Evolutionary conservation across 2,888 invertebrate species (phyloP).

Genomic region (Celastrina argiolus): DNA sequence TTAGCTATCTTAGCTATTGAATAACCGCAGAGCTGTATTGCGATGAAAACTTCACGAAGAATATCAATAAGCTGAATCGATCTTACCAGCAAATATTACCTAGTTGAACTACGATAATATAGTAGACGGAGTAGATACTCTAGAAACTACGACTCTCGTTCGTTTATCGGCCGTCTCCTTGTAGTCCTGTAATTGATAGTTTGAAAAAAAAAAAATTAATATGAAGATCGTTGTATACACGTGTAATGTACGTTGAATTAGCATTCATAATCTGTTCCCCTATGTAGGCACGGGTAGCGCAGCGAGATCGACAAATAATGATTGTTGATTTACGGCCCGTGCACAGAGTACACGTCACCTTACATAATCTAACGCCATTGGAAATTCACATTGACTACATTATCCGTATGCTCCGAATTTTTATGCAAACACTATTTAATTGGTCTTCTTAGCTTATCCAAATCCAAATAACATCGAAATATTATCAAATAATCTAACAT

Average conservation of each 20-base stretch:
- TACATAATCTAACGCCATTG: constrained; percentile 52
- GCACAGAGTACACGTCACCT: constrained; percentile 50
- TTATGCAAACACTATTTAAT: neutral
- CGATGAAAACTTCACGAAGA: neutral
- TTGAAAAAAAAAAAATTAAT: neutral
- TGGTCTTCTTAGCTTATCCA: neutral
- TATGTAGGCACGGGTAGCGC: constrained; percentile 30
- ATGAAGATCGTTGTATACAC: neutral
- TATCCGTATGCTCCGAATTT: neutral
- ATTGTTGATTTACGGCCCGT: constrained; percentile 55
- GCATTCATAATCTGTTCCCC: constrained; percentile 28
- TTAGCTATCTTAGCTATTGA: neutral
- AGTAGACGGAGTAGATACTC: too few relatives aligned
- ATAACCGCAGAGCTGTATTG: neutral
- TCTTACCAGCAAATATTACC: neutral
- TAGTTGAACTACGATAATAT: neutral
- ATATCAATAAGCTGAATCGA: neutral
- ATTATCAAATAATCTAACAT: neutral
- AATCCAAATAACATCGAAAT: neutral
- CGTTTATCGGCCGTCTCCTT: neutral
- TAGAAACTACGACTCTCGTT: neutral
- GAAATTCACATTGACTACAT: constrained; percentile 26
- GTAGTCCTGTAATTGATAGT: neutral
- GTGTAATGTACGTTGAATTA: constrained; percentile 19
- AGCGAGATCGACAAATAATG: constrained; percentile 47